A percentile compares a stretch with the other conserved stretches of the same genome.
phyloP scores from a whole-genome alignment of 1,140 invertebrate species.

The Caenorhabditis remanei region DNA sequence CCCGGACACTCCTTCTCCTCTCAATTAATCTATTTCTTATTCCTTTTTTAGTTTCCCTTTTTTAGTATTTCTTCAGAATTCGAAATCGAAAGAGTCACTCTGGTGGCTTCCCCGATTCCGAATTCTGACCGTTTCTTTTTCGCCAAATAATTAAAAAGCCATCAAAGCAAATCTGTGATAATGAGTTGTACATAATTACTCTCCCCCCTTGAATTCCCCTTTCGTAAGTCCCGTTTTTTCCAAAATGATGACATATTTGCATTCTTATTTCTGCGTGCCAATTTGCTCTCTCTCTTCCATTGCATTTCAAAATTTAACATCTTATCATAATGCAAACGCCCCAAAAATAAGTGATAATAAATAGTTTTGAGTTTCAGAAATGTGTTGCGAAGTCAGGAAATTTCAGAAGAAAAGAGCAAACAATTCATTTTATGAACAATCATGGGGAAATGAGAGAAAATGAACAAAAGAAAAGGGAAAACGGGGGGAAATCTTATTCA shows the following conservation, averaged over 20 bases:
- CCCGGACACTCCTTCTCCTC: constrained; percentile 42
- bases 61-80: not conserved
- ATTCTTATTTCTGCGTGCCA: constrained; percentile 14
- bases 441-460: not conserved
- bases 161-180: constrained; percentile 51
- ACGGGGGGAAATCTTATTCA: not conserved
- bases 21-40: not conserved
- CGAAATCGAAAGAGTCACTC: no score
- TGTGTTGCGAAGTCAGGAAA: not conserved
- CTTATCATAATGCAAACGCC: constrained; percentile 34
- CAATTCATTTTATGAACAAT: constrained; percentile 14
- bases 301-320: not conserved
- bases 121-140: no score
- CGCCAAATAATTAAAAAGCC: not conserved
- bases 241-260: constrained; percentile 2
- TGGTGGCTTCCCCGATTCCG: no score
- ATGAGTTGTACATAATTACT: constrained; percentile 46
- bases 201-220: not conserved
- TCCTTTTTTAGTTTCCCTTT: not conserved
- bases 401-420: not conserved
- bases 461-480: not conserved
- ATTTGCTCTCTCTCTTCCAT: not conserved
- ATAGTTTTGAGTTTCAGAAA: constrained; percentile 21
- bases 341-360: constrained; percentile 25
- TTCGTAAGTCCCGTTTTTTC: not conserved